Conservation (phyloP, 2,888 invertebrate genomes). For the Pammene fasciana region DNA sequence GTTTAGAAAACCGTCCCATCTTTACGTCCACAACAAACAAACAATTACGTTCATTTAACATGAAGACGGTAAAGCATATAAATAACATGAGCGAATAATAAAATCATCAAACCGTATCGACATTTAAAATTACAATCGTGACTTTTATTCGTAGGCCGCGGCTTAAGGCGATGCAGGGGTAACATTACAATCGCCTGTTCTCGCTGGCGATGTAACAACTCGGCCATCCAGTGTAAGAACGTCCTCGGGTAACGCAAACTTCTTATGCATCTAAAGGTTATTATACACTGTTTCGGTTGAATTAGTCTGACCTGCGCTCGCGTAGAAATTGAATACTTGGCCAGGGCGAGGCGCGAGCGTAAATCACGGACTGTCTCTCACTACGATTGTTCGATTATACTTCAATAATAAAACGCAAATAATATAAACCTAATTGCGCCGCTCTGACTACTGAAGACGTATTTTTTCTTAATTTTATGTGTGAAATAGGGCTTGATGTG, state of each 20-base stretch:
- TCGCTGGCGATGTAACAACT: not conserved
- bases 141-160: slow-evolving; percentile 76
- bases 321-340: not conserved
- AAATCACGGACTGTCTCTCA: slow-evolving; percentile 75
- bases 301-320: not conserved
- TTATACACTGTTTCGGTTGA: not conserved
- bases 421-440: slow-evolving; percentile 71
- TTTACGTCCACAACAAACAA: slow-evolving; percentile 34
- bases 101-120: slow-evolving; percentile 73
- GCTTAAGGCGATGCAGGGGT: slow-evolving; percentile 74
- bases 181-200: not conserved
- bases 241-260: not conserved
- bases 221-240: not conserved
- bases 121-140: slow-evolving; percentile 81
- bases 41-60: slow-evolving; percentile 38
- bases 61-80: slow-evolving; percentile 36
- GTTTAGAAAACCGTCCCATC: slow-evolving; percentile 1
- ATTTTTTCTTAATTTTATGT: slow-evolving; percentile 47
- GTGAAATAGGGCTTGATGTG: slow-evolving; percentile 41
- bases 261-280: not conserved
- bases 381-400: slow-evolving; percentile 74
- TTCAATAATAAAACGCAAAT: slow-evolving; percentile 66
- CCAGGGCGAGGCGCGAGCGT: slow-evolving; percentile 70
- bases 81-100: slow-evolving; percentile 58
- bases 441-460: slow-evolving; percentile 49